phyloP scores from a whole-genome alignment of 2,113 vertebrate genomes.

The Nicator chloris region DNA sequence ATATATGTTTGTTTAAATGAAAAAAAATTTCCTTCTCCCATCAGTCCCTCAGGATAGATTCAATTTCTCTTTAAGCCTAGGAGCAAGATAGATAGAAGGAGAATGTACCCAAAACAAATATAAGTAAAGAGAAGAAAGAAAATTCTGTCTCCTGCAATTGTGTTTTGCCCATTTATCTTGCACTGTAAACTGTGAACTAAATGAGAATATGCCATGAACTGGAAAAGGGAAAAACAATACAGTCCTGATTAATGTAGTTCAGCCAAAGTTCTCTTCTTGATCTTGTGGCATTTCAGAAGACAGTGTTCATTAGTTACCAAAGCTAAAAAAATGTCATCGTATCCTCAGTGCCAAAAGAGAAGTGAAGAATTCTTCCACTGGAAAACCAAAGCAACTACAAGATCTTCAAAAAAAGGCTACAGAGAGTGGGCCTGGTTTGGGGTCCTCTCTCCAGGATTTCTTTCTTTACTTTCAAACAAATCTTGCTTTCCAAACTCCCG shows the following conservation, averaged over 20 bases:
- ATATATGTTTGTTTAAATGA: background rate
- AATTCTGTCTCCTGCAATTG: background rate
- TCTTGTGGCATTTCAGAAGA: slow-evolving; percentile 43
- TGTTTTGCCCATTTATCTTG: slow-evolving; percentile 28
- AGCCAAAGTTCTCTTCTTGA: slow-evolving; percentile 7
- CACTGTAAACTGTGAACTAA: slow-evolving; percentile 27
- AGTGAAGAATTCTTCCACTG: background rate
- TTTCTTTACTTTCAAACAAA: background rate
- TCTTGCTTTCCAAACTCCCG: background rate
- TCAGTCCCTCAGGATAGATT: background rate
- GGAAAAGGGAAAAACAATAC: slow-evolving; percentile 32
- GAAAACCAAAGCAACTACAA: background rate
- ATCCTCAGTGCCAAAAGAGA: background rate
- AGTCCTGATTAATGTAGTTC: slow-evolving; percentile 10
- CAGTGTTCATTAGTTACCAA: slow-evolving; percentile 2
- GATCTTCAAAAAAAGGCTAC: background rate
- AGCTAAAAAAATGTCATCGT: background rate
- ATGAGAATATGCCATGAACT: slow-evolving; percentile 35
- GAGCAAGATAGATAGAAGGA: background rate
- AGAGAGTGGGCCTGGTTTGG: background rate
- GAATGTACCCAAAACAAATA: background rate
- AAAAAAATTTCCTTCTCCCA: background rate
- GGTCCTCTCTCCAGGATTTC: background rate
- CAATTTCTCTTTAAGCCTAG: background rate
- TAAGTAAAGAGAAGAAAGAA: background rate